Evolutionary conservation across 2,888 invertebrate genomes (phyloP).

Genomic region (Macrostomum cliftonense): DNA sequence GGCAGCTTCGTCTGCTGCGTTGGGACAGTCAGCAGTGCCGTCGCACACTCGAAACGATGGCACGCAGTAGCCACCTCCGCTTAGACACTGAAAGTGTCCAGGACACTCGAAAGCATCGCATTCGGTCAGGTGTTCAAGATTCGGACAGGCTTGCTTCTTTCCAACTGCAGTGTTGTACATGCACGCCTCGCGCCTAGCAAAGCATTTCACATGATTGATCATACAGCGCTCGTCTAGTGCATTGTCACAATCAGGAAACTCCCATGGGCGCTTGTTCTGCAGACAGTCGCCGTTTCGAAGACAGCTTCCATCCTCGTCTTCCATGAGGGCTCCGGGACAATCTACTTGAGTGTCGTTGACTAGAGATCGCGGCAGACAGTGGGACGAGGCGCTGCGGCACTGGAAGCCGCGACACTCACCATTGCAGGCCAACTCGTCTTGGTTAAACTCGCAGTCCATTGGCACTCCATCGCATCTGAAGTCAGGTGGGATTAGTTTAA

Average conservation of each 20-base stretch:
- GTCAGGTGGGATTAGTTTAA: too few species aligned
- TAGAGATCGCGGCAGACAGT: slow-evolving; percentile 2
- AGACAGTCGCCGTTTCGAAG: too few species aligned
- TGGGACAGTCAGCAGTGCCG: slow-evolving; percentile 8
- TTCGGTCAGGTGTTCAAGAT: slow-evolving; percentile 5
- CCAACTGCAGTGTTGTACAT: slow-evolving; percentile 1
- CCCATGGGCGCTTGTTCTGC: too few species aligned
- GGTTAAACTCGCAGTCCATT: slow-evolving; percentile 3
- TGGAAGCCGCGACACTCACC: slow-evolving; percentile 7
- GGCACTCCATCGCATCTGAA: not conserved
- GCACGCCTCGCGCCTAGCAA: slow-evolving; percentile 2
- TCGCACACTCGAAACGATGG: slow-evolving; percentile 3
- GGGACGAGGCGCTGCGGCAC: not conserved
- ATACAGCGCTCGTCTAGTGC: not conserved
- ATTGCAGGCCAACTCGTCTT: slow-evolving; percentile 2
- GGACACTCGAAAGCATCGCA: slow-evolving; percentile 4
- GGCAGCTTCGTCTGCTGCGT: slow-evolving; percentile 5
- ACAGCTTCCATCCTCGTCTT: slow-evolving; percentile 4
- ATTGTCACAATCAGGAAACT: not conserved
- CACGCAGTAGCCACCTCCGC: slow-evolving; percentile 1
- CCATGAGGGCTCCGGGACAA: slow-evolving; percentile 7
- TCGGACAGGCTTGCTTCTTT: slow-evolving; percentile 3
- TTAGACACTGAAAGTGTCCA: not conserved
- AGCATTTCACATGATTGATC: slow-evolving; percentile 2
- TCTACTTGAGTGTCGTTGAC: slow-evolving; percentile 8